Conservation (phyloP, 2,113 vertebrate genomes). For the Fregetta grallaria region DNA sequence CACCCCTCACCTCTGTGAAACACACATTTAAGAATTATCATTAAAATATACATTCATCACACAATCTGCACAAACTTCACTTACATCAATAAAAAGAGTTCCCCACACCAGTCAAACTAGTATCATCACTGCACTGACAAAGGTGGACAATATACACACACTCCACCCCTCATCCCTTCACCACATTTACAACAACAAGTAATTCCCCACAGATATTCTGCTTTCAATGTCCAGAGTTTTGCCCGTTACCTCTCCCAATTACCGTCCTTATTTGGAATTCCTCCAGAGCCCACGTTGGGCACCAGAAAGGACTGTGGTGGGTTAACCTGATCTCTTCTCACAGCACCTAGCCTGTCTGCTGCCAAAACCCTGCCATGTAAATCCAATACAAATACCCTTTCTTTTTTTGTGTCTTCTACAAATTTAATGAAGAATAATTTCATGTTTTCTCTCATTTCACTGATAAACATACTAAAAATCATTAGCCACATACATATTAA, state of each 20-base stretch:
- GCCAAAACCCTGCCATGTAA: not conserved
- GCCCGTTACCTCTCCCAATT: not conserved
- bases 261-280: not conserved
- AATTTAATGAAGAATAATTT: not conserved
- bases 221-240: not conserved
- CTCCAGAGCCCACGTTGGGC: rapidly evolving
- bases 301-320: not conserved
- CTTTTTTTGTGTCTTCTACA: not conserved
- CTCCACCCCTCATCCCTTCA: not conserved
- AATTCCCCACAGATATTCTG: not conserved
- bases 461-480: not conserved
- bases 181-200: not conserved
- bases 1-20: not conserved
- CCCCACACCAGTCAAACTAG: not conserved
- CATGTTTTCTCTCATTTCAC: not conserved
- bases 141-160: rapidly evolving
- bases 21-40: not conserved
- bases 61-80: not conserved
- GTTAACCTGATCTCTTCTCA: not conserved
- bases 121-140: rapidly evolving
- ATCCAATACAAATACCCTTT: not conserved
- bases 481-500: not conserved
- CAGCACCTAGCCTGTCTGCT: not conserved
- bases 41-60: not conserved
- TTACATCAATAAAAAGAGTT: not conserved